Base-by-base conservation (phyloP, 1,140 invertebrate genomes). In the Bombus vancouverensis region DNA sequence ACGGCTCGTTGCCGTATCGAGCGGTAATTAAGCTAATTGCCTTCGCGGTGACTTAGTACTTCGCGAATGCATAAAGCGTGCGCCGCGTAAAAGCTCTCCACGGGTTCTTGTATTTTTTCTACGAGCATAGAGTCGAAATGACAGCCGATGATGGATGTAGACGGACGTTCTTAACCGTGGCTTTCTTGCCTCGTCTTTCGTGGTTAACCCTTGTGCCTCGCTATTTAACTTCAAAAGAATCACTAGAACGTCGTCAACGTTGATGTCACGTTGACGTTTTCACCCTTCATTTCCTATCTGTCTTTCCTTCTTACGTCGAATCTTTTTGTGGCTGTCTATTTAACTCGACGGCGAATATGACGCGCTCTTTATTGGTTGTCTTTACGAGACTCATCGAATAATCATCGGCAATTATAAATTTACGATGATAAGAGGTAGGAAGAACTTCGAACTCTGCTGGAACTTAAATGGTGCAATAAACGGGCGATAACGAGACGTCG, bases 21-120 rank as follows among this genome's bases (percentile, higher is more conserved):
- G 81, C 65, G 81, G 86, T 92, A 92, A 92, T 92, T 92, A 92
- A 92, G 87, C 91, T 91, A 90, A 92, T 92, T 89, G 86, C 89
- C 71, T 82, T 79, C 62, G 62, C 65, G 66, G 87, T 86, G 83
- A 89, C 89, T 91, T 88, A 84, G 84, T 79, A 66, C 73, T 72
- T 87, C 81, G 68, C 85, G 59, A 44, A 53, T 15, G 80, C 77
- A 75, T 86, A 79, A 86, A 88, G 78, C n/a, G 68, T 32, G 34
- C 34, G 70, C 74, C 53, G 32, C 39, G 44, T 70, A 75, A 70
- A 81, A 72, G 65, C 53, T 39, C 39, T 68, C 44, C 62, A 39
- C 28, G 2, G 62, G 32, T 39, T 72, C 78, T 72, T 39, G 53
- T n/a, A 88, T 82, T 84, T 82, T 44, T 15, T 8, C 15, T 8